These are phyloP conservation scores for Cerastis leucographa DNA, from an alignment of 2,888 invertebrate genomes.

Conservation along the genomic window DNA sequence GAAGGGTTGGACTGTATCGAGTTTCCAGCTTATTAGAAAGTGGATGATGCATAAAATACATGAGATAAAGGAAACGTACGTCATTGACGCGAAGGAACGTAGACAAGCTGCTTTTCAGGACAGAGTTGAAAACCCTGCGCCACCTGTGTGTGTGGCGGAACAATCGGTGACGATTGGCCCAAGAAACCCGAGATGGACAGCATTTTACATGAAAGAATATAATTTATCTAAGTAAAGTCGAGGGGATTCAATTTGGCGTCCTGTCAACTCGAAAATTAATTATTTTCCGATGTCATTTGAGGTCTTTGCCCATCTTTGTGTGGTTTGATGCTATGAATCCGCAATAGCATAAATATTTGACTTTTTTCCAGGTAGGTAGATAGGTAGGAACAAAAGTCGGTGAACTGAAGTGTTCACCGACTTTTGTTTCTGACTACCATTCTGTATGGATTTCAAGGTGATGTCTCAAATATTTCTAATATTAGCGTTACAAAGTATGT, in stretches of 20 bases:
- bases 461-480: neutral
- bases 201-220: slow-evolving; percentile 2
- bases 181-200: slow-evolving; percentile 2
- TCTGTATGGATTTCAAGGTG: neutral
- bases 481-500: neutral
- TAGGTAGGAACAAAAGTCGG: too few species aligned
- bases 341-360: too few species aligned
- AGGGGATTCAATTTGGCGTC: neutral
- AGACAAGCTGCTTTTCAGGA: neutral
- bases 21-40: neutral
- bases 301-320: neutral
- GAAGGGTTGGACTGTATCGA: neutral
- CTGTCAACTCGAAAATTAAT: neutral
- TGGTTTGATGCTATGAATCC: too few species aligned
- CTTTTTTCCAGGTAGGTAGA: too few species aligned
- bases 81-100: neutral
- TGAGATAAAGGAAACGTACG: neutral
- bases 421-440: neutral
- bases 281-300: neutral
- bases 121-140: neutral
- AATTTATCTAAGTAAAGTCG: neutral
- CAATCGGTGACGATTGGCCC: neutral
- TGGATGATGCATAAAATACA: neutral
- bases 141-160: neutral
- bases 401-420: too few species aligned